Evolutionary conservation across 2,113 vertebrate genomes (phyloP).

Genomic region (Paracanthobrama guichenoti): DNA sequence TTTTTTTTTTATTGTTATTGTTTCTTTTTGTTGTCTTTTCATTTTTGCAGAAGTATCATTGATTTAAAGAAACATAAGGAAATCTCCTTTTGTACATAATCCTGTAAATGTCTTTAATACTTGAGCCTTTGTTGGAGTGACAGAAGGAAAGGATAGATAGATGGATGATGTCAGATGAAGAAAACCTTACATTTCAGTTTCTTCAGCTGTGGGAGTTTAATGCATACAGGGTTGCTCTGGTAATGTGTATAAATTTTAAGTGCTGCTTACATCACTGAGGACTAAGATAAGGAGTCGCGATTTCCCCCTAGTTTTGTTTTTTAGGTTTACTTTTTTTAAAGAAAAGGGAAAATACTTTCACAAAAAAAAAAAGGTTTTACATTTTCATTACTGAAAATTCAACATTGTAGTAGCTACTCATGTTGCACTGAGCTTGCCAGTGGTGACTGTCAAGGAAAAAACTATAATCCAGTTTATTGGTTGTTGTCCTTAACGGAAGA

Average conservation of each 20-base stretch:
- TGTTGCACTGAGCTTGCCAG: conserved; percentile 98
- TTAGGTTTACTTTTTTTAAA: conserved; percentile 86
- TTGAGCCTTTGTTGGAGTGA: conserved; percentile 91
- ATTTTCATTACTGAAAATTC: conserved; percentile 96
- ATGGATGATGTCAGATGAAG: conserved; percentile 88
- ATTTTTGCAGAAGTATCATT: conserved; percentile 76
- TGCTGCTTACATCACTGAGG: conserved; percentile 99
- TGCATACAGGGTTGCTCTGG: conserved; percentile 99
- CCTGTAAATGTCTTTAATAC: conserved; percentile 99
- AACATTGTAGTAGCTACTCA: conserved; percentile 91
- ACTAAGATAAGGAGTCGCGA: conserved; percentile 90
- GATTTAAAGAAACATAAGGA: conserved; percentile 82
- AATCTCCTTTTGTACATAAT: conserved; percentile 91
- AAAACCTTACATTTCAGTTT: conserved; percentile 99
- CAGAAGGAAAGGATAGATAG: conserved; percentile 62
- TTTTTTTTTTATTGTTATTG: conserved; percentile 59
- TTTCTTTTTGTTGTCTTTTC: conserved; percentile 64
- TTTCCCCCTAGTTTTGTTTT: conserved; percentile 79
- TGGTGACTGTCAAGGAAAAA: conserved; percentile 90
- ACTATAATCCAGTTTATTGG: conserved; percentile 92
- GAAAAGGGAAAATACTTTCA: conserved; percentile 79
- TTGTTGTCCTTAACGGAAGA: conserved; percentile 90
- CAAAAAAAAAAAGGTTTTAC: conserved; percentile 90
- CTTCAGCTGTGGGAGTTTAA: conserved; percentile 96
- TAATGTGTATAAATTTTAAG: conserved; percentile 90